phyloP scores from a whole-genome alignment of 2,888 invertebrate species.

The Chesias legatella region DNA sequence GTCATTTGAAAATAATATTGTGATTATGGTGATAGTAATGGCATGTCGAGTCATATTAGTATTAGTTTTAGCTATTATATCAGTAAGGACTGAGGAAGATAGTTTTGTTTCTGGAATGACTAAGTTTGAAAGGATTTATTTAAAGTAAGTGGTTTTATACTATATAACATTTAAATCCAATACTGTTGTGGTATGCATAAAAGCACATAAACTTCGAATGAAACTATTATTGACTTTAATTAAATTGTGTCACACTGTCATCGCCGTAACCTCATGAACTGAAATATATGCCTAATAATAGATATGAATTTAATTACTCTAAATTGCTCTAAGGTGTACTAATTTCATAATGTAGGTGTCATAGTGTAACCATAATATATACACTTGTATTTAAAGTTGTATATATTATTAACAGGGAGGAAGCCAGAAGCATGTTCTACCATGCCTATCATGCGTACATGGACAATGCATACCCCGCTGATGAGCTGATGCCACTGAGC shows the following conservation, averaged over 20 bases:
- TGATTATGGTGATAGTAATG: constrained; percentile 59
- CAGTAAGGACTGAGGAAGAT: constrained; percentile 66
- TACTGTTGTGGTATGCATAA: no score
- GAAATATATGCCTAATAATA: no score
- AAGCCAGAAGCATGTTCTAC: constrained; percentile 96
- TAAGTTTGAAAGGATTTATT: constrained; percentile 81
- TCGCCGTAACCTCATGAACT: no score
- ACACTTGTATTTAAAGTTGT: constrained; percentile 41
- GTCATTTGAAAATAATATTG: constrained; percentile 49
- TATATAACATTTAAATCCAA: background rate
- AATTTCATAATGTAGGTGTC: no score
- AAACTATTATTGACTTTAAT: no score
- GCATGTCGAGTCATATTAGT: constrained; percentile 64
- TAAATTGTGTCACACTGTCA: no score
- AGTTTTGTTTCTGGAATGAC: constrained; percentile 73
- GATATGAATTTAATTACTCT: no score
- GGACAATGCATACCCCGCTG: constrained; percentile 98
- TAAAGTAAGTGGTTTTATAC: constrained; percentile 77
- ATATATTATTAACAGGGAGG: constrained; percentile 82
- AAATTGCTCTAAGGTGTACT: no score
- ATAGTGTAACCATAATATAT: no score
- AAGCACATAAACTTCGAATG: no score
- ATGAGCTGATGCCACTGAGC: constrained; percentile 98
- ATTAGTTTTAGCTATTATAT: constrained; percentile 64
- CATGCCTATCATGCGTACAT: constrained; percentile 98